phyloP scores from a whole-genome alignment of 2,888 invertebrate species.

The Polydrusus pterygomalis region DNA sequence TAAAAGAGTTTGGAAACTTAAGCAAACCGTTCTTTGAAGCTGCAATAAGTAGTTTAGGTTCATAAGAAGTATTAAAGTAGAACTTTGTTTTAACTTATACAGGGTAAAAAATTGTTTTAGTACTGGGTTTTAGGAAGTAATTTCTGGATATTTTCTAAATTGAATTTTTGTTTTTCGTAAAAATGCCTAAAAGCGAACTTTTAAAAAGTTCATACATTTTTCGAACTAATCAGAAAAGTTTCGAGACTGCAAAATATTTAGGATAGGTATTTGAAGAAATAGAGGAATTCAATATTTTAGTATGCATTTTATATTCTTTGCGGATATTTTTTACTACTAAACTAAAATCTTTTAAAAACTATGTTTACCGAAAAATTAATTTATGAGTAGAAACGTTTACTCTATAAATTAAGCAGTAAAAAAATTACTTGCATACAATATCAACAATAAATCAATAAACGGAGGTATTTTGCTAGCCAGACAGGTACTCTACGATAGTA shows the following conservation, averaged over 20 bases:
- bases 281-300: too few relatives aligned
- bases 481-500: too few relatives aligned
- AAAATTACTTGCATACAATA: too few relatives aligned
- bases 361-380: too few relatives aligned
- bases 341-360: too few relatives aligned
- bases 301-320: too few relatives aligned
- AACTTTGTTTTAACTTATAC: constrained; percentile 8
- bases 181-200: neutral
- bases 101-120: too few relatives aligned
- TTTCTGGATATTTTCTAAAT: neutral
- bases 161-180: neutral
- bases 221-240: neutral
- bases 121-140: neutral
- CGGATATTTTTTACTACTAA: too few relatives aligned
- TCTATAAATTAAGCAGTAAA: too few relatives aligned
- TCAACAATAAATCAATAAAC: too few relatives aligned
- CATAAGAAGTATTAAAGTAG: constrained; percentile 30
- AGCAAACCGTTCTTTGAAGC: constrained; percentile 34
- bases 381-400: too few relatives aligned
- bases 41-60: constrained; percentile 37
- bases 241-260: neutral
- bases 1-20: constrained; percentile 33
- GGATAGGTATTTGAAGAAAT: neutral
- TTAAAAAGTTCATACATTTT: neutral
- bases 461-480: too few relatives aligned